Conservation (phyloP, 2,113 vertebrate species). For the Manacus vitellinus region DNA sequence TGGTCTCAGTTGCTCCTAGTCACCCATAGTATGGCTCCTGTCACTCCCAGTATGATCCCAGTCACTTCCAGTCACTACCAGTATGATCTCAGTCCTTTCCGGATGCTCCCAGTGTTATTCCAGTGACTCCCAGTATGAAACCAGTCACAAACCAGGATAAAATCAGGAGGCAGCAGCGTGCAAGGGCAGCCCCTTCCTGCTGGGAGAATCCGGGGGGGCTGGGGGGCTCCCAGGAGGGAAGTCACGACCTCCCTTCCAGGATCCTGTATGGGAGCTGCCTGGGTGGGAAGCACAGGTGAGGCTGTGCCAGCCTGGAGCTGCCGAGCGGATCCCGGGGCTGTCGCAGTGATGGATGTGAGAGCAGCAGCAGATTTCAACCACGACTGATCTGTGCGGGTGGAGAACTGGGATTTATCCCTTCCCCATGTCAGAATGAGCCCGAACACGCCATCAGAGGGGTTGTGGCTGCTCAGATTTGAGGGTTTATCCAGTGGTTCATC, state of each 20-base stretch:
- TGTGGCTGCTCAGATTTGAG: background rate
- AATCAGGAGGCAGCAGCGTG: rapidly evolving
- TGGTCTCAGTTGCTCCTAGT: background rate
- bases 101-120: background rate
- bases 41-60: background rate
- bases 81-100: background rate
- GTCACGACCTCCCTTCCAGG: rapidly evolving
- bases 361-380: background rate
- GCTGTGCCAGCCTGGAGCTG: background rate
- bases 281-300: background rate
- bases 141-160: background rate
- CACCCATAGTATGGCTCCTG: background rate
- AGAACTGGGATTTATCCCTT: background rate
- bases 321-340: rapidly evolving
- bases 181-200: background rate
- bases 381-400: background rate
- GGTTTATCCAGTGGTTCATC: background rate
- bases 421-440: background rate
- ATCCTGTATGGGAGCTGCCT: background rate
- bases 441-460: background rate
- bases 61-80: background rate
- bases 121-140: background rate
- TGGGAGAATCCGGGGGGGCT: background rate
- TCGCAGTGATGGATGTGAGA: background rate
- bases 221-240: background rate